Evolutionary conservation across 1,140 invertebrate genomes (phyloP), one percentile per base, ranked within the genome.

Genomic region (Drosophila sechellia): DNA sequence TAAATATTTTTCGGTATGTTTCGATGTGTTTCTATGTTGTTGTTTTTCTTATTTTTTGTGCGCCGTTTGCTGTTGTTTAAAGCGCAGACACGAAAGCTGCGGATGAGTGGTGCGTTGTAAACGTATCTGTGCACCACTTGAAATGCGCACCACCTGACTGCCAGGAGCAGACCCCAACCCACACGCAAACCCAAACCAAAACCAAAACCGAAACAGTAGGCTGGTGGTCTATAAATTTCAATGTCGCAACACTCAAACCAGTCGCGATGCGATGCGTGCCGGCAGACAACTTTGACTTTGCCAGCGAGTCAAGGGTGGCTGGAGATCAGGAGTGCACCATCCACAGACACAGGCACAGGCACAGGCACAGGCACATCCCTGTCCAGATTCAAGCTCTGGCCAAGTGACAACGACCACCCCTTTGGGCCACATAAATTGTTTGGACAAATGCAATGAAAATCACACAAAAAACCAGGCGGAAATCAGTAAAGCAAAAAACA

Each of bases 1-100:
- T 89, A 87, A 87, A 87, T 89, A 87, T 89, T 89, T 89, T 77
- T 83, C 59, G 60, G 49, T 64, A 39, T 80, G 64, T 58, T 61
- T 50, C 58, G 55, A 55, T 52, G 59, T 45, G 52, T 60, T 55
- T 56, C 48, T 46, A 31, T 31, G 20, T 22, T 17, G 27, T 31
- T 27, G 42, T 64, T 20, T 49, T 37, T 42, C 37, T 40, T 42
- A 49, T 13, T 56, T 45, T 48, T 70, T 68, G 63, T 34, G 2
- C 6, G 0, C 8, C 8, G 31, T 10, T 31, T 10, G 31, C 31
- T 31, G 31, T 31, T 31, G 8, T 31, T 31, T 31, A 31, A 31
- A 31, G 31, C 31, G 31, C 31, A 31, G 46, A n/a, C 58, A 39
- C 54, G 39, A 56, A 58, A 15, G 57, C 15, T 65, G 70, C 55